These are phyloP conservation scores for Lepidurus packardi DNA, from an alignment of 1,140 invertebrate species.

Conservation along the genomic window DNA sequence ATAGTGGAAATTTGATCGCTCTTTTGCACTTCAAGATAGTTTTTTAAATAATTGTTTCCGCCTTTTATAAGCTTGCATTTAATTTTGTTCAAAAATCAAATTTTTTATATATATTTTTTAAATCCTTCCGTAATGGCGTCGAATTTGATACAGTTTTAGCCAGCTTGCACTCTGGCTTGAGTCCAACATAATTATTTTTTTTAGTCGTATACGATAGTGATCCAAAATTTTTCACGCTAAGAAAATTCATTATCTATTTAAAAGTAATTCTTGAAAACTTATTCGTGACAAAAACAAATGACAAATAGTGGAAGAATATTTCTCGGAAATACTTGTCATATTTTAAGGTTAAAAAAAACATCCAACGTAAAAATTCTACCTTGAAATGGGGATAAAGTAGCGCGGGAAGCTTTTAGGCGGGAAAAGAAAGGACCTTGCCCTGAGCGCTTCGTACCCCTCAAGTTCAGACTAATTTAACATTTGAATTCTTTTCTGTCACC, in stretches of 20 bases:
- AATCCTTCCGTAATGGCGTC: too few species aligned
- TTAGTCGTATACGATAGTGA: too few species aligned
- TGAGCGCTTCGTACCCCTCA: constrained; percentile 7
- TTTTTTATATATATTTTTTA: too few species aligned
- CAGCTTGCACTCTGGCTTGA: too few species aligned
- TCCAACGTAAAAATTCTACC: constrained; percentile 7
- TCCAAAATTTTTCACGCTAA: too few species aligned
- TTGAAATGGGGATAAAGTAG: background rate
- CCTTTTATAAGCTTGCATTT: too few species aligned
- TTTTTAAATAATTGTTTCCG: background rate
- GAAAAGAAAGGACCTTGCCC: constrained; percentile 13
- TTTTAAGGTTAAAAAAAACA: background rate
- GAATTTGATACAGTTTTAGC: too few species aligned
- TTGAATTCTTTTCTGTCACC: background rate
- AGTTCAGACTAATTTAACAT: constrained; percentile 5
- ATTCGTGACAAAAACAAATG: too few species aligned
- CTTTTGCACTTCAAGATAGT: background rate
- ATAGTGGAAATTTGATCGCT: background rate
- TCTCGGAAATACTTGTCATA: background rate
- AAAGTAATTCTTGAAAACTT: too few species aligned
- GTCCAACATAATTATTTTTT: too few species aligned
- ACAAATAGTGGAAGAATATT: background rate
- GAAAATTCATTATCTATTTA: too few species aligned
- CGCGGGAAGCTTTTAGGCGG: constrained; percentile 10
- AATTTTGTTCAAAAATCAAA: too few species aligned